Evolutionary conservation across 2,888 invertebrate genomes (phyloP), one percentile per base, ranked within the genome.

Genomic region (Dynastes grantii): DNA sequence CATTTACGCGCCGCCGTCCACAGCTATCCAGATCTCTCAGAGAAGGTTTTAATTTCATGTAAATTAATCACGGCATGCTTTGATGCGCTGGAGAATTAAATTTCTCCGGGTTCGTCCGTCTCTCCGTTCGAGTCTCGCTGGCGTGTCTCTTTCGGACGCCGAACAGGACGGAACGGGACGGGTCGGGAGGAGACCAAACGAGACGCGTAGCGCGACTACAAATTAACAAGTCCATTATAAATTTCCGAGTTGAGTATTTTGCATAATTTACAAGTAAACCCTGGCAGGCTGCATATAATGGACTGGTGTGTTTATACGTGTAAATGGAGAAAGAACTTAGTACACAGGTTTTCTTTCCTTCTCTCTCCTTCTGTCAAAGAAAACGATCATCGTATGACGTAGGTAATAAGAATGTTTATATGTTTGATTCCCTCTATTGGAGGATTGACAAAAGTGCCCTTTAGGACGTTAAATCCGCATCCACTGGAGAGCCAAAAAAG

Each of bases 31-130:
- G 49, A 68, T 61, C 61, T 16, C 61, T 27, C 73, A 9, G 40
- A 58, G 27, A 45, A 61, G 61, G 73, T 75, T 75, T 75, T 75
- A 75, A 75, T 75, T 75, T 75, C 73, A 75, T 61, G 73, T 61
- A 75, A 75, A 75, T 75, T 75, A 75, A 75, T 75, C 73, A 75
- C 73, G 73, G 49, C 61, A 55, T 75, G 58, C 73, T 75, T 75
- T 75, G 73, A 75, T 75, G 73, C 61, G 61, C 11, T n/a, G 61
- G 73, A 61, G 73, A 75, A 75, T 75, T 75, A 75, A 75, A 75
- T 75, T 68, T 51, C 51, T n/a, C 63, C 32, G 29, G 63, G 63
- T 55, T 27, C 13, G 40, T 13, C 40, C 13, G 45, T 29, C 11
- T 40, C n/a, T 37, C 40, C 53, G 45, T 58, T 13, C 51, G 27